Base-by-base conservation (phyloP, 2,797 vertebrate species). In the Moxostoma hubbsi region DNA sequence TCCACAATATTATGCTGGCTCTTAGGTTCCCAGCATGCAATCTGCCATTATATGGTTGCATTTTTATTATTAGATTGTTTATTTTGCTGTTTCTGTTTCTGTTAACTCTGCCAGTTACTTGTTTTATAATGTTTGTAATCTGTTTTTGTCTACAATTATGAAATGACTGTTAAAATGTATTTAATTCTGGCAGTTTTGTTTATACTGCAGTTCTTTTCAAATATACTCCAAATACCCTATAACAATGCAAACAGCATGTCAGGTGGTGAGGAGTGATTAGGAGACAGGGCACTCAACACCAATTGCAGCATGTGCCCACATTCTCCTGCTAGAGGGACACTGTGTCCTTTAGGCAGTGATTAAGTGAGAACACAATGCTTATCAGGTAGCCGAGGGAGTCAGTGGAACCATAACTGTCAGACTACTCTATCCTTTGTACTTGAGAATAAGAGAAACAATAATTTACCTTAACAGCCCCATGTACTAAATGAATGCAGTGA, bases 351-450 rank as follows among this genome's bases (percentile, higher is more conserved):
- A 11, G 67, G 69, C 75, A 77, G 62, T 80, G 10, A 12, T 8
- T 68, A 80, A n/a, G 85, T 87, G 53, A 77, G 70, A 79, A 79
- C 73, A 79, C 50, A 43, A 53, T 4, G 9, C 81, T 85, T 82
- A 82, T 80, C 77, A 77, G 70, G 50, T 51, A 82, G 55, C 58
- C 43, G 15, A 59, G 71, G 15, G 55, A 49, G 15, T 49, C 10
- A 6, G 59, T 59, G 63, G 43, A 63, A 55, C 36, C 13, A 49
- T 49, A 13, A 53, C 62, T 74, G 58, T 49, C 50, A 18, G 45
- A 57, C 15, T 13, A 18, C 54, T 62, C 65, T 74, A 8, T 69
- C 64, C 71, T 69, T 9, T 65, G 45, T 43, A 24, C 47, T 18
- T 15, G n/a, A 6, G 43, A 59, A 67, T 43, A 54, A 36, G 36